Conservation (phyloP, 2,888 invertebrate species). For the Macaria notata region DNA sequence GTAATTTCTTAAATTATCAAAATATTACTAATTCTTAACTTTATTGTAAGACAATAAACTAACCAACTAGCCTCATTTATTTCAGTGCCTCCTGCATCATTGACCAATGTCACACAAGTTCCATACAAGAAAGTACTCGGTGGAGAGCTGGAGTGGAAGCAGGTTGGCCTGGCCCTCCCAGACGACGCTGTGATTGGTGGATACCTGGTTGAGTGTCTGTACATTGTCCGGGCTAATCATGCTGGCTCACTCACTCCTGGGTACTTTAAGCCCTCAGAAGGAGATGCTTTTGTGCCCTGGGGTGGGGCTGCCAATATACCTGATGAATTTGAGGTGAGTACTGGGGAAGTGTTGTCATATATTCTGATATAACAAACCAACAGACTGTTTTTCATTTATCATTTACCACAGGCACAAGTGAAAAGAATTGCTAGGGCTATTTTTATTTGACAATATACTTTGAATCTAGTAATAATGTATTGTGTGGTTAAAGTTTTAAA, state of each 20-base stretch:
- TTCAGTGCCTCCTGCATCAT: constrained; percentile 44
- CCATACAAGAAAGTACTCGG: constrained; percentile 36
- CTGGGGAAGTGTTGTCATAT: no score
- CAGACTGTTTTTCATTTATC: no score
- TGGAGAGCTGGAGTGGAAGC: constrained; percentile 84
- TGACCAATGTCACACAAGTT: constrained; percentile 26
- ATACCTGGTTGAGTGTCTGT: constrained; percentile 82
- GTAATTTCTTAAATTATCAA: no score
- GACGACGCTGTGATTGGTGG: constrained; percentile 87
- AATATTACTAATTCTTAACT: no score
- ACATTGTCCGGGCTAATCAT: constrained; percentile 86
- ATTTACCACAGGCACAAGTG: no score
- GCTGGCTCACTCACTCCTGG: constrained; percentile 90
- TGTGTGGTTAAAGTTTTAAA: no score
- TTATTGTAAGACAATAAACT: no score
- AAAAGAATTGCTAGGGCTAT: no score
- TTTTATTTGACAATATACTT: no score
- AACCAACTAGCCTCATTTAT: background rate
- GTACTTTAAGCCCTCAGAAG: constrained; percentile 87
- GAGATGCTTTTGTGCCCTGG: constrained; percentile 88
- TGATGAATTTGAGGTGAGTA: constrained; percentile 84
- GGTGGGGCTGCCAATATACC: constrained; percentile 88
- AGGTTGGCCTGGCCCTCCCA: constrained; percentile 84
- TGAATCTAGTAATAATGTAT: no score
- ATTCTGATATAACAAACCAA: no score